These are phyloP conservation scores for Tachina fera DNA, from an alignment of 2,888 invertebrate species.

Conservation along the genomic window DNA sequence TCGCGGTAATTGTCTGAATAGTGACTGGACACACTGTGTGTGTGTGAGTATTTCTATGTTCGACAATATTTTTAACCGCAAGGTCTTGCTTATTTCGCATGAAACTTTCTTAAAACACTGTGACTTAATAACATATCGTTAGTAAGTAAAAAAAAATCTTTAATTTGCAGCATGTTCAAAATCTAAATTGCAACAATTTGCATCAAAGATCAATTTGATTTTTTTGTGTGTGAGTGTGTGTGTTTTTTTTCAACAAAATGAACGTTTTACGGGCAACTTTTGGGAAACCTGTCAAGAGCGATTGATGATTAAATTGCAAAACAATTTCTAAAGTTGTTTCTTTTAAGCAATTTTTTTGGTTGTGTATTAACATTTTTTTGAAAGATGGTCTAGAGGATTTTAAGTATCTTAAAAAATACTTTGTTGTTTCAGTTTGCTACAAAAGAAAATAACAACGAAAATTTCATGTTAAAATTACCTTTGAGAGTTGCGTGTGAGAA, in stretches of 20 bases:
- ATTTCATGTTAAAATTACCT: constrained; percentile 19
- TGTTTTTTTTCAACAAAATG: constrained; percentile 23
- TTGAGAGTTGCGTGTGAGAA: constrained; percentile 68
- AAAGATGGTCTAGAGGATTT: neutral
- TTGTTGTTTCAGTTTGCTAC: constrained; percentile 1
- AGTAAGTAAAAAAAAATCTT: neutral
- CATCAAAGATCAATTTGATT: constrained; percentile 5
- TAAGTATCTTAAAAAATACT: neutral
- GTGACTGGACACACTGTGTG: neutral
- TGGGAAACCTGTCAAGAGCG: constrained; percentile 66
- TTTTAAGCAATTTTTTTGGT: neutral
- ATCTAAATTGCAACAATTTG: constrained; percentile 15
- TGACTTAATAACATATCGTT: constrained; percentile 13
- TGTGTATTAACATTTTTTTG: neutral
- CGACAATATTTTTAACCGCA: neutral
- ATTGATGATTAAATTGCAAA: constrained; percentile 74
- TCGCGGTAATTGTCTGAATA: neutral
- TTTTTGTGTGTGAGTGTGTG: neutral
- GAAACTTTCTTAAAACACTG: neutral
- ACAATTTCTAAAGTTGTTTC: constrained; percentile 46
- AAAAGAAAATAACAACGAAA: constrained; percentile 16
- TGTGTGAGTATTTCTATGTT: neutral
- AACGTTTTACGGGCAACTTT: constrained; percentile 43
- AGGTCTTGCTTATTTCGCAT: neutral
- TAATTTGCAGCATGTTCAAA: neutral